Percentiles rank a stretch among this genome's conserved stretches.
These are phyloP conservation scores for Pentalonia nigronervosa DNA, from an alignment of 1,140 invertebrate genomes.

Conservation along the genomic window DNA sequence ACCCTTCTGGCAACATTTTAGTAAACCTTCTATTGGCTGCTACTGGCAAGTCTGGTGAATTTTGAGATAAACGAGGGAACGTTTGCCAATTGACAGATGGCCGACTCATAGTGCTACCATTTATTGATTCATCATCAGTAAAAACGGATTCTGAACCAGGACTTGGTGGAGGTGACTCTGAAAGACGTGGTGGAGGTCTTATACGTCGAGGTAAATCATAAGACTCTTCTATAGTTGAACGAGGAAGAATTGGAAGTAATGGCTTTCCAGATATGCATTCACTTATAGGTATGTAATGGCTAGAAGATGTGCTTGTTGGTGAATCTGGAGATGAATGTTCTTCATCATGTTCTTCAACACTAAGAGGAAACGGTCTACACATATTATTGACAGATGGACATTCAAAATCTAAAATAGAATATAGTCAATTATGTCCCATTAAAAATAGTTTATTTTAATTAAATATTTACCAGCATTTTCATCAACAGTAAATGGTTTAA, in stretches of 20 bases:
- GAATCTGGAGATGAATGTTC: constrained; percentile 70
- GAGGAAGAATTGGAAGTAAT: constrained; percentile 61
- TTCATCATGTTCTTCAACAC: constrained; percentile 58
- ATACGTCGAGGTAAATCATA: constrained; percentile 68
- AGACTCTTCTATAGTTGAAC: constrained; percentile 62
- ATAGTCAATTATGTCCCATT: not conserved
- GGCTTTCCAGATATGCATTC: constrained; percentile 88
- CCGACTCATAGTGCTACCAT: constrained; percentile 36
- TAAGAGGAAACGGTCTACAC: constrained; percentile 57
- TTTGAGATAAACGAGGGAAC: constrained; percentile 68
- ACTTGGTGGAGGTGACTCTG: constrained; percentile 65
- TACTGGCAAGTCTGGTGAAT: constrained; percentile 62
- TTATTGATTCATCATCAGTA: constrained; percentile 69
- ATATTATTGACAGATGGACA: constrained; percentile 50
- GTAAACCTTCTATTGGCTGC: constrained; percentile 56
- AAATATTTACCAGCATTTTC: constrained; percentile 63
- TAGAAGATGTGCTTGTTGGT: constrained; percentile 70
- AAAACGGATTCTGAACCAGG: constrained; percentile 69
- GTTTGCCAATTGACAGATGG: constrained; percentile 68
- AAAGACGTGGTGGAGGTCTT: constrained; percentile 60
- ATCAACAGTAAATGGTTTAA: constrained; percentile 80
- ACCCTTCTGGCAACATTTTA: constrained; percentile 60
- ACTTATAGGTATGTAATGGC: constrained; percentile 83
- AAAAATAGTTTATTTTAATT: constrained; percentile 3
- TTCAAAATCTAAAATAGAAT: constrained; percentile 60